Conservation (phyloP, 2,113 vertebrate species). For the Petromus typicus region DNA sequence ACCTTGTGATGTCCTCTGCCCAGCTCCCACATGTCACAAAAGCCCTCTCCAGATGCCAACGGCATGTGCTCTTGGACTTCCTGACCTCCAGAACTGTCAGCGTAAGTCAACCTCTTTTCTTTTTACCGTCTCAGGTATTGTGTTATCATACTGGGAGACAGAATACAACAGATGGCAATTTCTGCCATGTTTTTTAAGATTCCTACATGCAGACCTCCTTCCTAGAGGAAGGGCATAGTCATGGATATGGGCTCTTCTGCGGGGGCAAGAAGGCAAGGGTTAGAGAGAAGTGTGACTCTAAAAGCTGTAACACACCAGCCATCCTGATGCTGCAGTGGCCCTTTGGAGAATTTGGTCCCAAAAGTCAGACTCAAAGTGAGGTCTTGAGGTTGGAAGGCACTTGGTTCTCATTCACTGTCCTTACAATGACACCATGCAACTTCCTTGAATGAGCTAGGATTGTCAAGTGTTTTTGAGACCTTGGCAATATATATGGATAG, state of each 20-base stretch:
- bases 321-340: too few relatives aligned
- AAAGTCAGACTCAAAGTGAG: too few relatives aligned
- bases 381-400: neutral
- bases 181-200: neutral
- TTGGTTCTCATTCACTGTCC: neutral
- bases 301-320: too few relatives aligned
- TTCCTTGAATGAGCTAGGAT: neutral
- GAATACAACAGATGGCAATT: neutral
- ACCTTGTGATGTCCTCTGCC: neutral
- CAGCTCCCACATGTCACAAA: neutral
- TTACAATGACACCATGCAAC: neutral
- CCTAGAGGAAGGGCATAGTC: neutral
- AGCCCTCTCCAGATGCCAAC: neutral
- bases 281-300: too few relatives aligned
- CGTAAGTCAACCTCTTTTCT: neutral
- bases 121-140: neutral
- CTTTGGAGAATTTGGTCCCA: too few relatives aligned
- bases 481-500: neutral
- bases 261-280: too few relatives aligned
- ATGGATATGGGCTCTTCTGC: too few relatives aligned
- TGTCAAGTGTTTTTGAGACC: neutral
- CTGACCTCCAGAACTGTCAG: neutral
- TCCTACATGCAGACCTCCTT: neutral
- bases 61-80: neutral
- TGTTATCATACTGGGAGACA: neutral